These are phyloP conservation scores for Campylorhamphus procurvoides DNA, from an alignment of 2,113 vertebrate species.

Conservation along the genomic window DNA sequence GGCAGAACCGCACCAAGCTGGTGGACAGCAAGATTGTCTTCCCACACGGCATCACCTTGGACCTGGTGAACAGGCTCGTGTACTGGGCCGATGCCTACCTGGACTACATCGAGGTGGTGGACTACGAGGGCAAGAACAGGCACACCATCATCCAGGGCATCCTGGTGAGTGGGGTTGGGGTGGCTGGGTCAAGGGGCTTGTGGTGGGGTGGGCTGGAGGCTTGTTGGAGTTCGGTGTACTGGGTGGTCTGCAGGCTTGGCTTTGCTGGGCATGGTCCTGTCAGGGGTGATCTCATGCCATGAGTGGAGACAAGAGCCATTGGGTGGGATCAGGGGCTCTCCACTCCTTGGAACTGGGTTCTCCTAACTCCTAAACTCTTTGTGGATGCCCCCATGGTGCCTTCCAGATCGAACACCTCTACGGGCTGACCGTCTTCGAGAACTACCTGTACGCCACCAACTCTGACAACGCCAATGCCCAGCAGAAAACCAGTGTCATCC, in stretches of 20 bases:
- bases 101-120: slow-evolving; percentile 97
- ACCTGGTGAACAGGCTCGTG: slow-evolving; percentile 93
- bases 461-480: slow-evolving; percentile 93
- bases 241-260: neutral
- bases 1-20: slow-evolving; percentile 96
- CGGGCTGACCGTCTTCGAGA: slow-evolving; percentile 94
- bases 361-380: neutral
- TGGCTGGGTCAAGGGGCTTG: accelerated
- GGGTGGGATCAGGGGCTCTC: neutral
- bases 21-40: slow-evolving; percentile 98
- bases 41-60: slow-evolving; percentile 93
- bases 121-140: slow-evolving; percentile 95
- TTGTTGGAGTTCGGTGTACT: too few species aligned
- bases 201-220: neutral
- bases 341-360: accelerated
- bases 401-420: slow-evolving; percentile 93
- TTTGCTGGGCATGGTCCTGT: accelerated
- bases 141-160: slow-evolving; percentile 97
- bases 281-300: accelerated
- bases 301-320: accelerated
- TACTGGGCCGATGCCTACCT: slow-evolving; percentile 98
- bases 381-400: accelerated
- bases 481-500: slow-evolving; percentile 95
- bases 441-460: slow-evolving; percentile 96
- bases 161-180: slow-evolving; percentile 79